Conservation (phyloP, 2,888 invertebrate species). For the Muschampia plurimacula region DNA sequence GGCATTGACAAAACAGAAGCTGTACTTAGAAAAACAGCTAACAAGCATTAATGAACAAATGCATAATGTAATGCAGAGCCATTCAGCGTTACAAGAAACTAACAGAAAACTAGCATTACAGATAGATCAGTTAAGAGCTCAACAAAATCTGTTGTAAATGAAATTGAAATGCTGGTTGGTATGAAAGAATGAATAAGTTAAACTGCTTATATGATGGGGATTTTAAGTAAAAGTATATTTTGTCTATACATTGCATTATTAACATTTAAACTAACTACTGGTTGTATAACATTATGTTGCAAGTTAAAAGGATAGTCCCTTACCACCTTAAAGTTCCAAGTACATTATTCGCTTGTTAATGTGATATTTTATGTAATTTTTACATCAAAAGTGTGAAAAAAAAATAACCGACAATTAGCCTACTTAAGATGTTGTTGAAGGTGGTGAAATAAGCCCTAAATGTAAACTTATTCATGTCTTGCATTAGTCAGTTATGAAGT, state of each 20-base stretch:
- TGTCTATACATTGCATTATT: neutral
- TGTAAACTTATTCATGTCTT: neutral
- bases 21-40: conserved; percentile 77
- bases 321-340: too few relatives aligned
- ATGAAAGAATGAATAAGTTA: neutral
- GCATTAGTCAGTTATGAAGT: neutral
- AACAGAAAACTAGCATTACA: conserved; percentile 79
- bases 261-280: neutral
- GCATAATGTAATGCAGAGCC: conserved; percentile 65
- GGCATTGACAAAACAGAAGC: conserved; percentile 78
- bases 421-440: too few relatives aligned
- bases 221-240: neutral
- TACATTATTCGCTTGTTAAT: too few relatives aligned
- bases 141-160: conserved; percentile 51
- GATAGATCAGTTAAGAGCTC: conserved; percentile 74
- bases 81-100: conserved; percentile 76
- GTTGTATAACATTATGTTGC: neutral
- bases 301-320: neutral
- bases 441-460: too few relatives aligned
- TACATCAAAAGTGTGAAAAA: too few relatives aligned
- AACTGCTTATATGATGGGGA: neutral
- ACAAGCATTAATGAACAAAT: conserved; percentile 66
- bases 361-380: too few relatives aligned
- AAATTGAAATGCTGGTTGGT: neutral
- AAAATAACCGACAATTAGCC: too few relatives aligned